These are phyloP conservation scores for Lacerta bilineata DNA, from an alignment of 2,797 vertebrate species.

Conservation along the genomic window DNA sequence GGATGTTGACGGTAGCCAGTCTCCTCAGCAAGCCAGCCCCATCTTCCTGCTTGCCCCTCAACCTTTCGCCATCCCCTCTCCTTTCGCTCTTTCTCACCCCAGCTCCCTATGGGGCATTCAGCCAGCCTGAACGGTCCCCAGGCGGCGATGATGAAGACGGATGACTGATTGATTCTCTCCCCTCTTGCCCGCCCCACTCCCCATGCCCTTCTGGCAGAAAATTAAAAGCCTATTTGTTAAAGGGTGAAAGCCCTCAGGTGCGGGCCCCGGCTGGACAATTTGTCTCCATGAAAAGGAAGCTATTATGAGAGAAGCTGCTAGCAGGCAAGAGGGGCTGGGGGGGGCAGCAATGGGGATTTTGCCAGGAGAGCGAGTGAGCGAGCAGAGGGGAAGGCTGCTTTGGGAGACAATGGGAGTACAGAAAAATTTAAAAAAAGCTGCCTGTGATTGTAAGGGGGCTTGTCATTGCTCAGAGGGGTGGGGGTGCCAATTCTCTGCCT, in stretches of 20 bases:
- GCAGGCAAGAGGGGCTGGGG: constrained; percentile 80
- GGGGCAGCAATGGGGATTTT: constrained; percentile 66
- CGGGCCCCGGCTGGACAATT: constrained; percentile 86
- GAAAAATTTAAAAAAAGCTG: neutral
- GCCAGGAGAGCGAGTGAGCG: constrained; percentile 61
- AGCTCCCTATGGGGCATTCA: constrained; percentile 82
- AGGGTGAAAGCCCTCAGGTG: constrained; percentile 87
- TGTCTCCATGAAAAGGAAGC: constrained; percentile 88
- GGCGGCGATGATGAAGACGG: constrained; percentile 87
- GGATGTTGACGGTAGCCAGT: neutral
- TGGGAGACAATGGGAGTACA: constrained; percentile 33
- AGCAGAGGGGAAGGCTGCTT: constrained; percentile 69
- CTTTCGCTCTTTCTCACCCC: constrained; percentile 74
- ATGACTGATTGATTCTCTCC: constrained; percentile 87
- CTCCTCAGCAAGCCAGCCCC: rapidly evolving
- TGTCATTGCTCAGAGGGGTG: constrained; percentile 21
- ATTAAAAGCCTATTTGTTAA: constrained; percentile 91
- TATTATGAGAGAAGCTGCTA: constrained; percentile 84
- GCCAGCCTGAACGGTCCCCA: constrained; percentile 83
- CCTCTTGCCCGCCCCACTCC: constrained; percentile 52
- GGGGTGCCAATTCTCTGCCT: constrained; percentile 72
- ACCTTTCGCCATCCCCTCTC: constrained; percentile 49
- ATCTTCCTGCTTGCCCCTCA: constrained; percentile 2
- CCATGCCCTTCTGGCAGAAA: constrained; percentile 87
- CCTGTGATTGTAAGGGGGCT: constrained; percentile 51